Conservation (phyloP, 1,140 invertebrate genomes). For the Drosophila varians region DNA sequence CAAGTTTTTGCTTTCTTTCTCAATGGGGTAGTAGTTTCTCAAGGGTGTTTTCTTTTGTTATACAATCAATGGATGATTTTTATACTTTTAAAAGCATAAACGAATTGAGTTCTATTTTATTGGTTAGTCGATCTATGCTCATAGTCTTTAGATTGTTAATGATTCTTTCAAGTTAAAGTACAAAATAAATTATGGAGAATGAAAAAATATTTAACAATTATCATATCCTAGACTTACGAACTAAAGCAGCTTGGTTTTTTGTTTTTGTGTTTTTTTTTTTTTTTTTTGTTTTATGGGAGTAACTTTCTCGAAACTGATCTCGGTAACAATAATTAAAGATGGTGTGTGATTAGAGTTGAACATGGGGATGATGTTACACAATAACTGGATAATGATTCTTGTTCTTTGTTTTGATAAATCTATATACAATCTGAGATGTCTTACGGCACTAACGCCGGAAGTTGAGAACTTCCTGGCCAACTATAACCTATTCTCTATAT, state of each 20-base stretch:
- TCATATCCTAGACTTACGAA: conserved; percentile 21
- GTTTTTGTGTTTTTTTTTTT: conserved; percentile 1
- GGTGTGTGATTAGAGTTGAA: background rate
- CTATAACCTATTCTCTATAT: conserved; percentile 2
- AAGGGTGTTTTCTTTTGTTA: conserved; percentile 49
- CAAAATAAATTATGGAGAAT: conserved; percentile 76
- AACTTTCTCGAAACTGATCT: conserved; percentile 6
- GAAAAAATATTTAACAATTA: conserved; percentile 60
- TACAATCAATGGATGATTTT: conserved; percentile 24
- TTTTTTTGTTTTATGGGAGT: background rate
- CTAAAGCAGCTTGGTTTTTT: conserved; percentile 24
- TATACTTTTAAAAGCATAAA: conserved; percentile 62
- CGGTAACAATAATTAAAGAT: conserved; percentile 20
- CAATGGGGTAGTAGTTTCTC: conserved; percentile 6
- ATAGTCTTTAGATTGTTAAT: conserved; percentile 69
- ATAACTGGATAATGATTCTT: background rate
- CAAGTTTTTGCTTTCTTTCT: conserved; percentile 29
- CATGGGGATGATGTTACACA: background rate
- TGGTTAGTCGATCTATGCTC: conserved; percentile 74
- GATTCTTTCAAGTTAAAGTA: conserved; percentile 52
- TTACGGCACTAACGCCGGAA: conserved; percentile 13
- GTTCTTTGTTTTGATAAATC: background rate
- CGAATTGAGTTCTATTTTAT: conserved; percentile 60
- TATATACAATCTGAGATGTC: conserved; percentile 32
- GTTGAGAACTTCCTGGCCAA: conserved; percentile 8